phyloP scores from a whole-genome alignment of 2,113 vertebrate genomes.

The Cyrtonyx montezumae region DNA sequence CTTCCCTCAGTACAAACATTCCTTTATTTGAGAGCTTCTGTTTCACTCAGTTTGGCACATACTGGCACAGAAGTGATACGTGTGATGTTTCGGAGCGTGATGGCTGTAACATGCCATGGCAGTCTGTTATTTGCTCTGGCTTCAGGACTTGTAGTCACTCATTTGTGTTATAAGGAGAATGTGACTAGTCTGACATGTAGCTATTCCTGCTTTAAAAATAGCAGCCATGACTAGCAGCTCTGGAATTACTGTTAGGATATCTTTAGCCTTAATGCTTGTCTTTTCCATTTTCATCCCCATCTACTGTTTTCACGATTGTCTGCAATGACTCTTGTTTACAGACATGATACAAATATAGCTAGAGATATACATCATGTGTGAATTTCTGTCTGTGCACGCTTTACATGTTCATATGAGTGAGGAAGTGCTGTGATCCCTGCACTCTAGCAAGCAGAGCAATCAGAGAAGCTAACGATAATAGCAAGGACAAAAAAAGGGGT shows the following conservation, averaged over 20 bases:
- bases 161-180: not conserved
- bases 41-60: not conserved
- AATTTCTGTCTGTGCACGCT: not conserved
- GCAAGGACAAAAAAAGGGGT: not conserved
- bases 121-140: not conserved
- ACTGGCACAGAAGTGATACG: not conserved
- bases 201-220: conserved; percentile 6
- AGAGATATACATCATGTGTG: not conserved
- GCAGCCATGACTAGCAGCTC: not conserved
- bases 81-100: not conserved
- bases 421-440: not conserved
- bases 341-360: not conserved
- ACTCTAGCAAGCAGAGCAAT: not conserved
- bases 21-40: not conserved
- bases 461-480: not conserved
- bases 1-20: not conserved
- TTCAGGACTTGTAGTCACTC: not conserved
- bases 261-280: not conserved
- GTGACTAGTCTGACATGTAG: not conserved
- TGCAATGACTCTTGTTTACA: not conserved
- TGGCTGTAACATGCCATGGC: not conserved
- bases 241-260: not conserved
- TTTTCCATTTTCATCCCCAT: not conserved
- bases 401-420: not conserved
- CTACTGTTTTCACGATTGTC: not conserved